Conservation (phyloP, 2,888 invertebrate genomes). For the Eristalinus sepulchralis region DNA sequence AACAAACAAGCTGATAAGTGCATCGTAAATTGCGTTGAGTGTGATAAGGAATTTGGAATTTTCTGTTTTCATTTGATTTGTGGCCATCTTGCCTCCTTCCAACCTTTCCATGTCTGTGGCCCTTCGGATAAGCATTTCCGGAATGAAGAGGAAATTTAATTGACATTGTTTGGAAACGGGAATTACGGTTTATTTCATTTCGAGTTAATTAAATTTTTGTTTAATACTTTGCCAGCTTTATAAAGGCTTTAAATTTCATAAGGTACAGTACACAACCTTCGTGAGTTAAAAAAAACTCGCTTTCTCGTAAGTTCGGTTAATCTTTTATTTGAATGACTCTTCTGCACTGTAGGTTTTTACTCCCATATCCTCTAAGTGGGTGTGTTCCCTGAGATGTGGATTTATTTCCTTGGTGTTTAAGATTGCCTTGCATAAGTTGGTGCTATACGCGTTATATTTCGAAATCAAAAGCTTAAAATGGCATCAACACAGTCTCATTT, state of each 20-base stretch:
- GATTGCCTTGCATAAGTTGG: too few relatives aligned
- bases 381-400: too few relatives aligned
- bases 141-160: not conserved
- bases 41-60: not conserved
- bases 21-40: not conserved
- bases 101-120: not conserved
- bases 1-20: not conserved
- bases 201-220: not conserved
- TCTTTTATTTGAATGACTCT: too few relatives aligned
- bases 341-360: too few relatives aligned
- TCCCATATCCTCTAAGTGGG: too few relatives aligned
- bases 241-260: not conserved
- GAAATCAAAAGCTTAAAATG: too few relatives aligned
- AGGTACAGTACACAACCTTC: not conserved
- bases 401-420: too few relatives aligned
- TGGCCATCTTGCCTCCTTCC: not conserved
- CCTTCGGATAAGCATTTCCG: not conserved
- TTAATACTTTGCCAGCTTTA: too few relatives aligned
- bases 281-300: too few relatives aligned
- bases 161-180: not conserved
- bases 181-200: not conserved
- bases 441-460: too few relatives aligned
- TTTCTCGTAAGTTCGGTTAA: too few relatives aligned
- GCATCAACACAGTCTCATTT: too few relatives aligned
- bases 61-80: not conserved